These are phyloP conservation scores for Carduelis carduelis DNA, from an alignment of 2,797 vertebrate genomes.

Conservation along the genomic window DNA sequence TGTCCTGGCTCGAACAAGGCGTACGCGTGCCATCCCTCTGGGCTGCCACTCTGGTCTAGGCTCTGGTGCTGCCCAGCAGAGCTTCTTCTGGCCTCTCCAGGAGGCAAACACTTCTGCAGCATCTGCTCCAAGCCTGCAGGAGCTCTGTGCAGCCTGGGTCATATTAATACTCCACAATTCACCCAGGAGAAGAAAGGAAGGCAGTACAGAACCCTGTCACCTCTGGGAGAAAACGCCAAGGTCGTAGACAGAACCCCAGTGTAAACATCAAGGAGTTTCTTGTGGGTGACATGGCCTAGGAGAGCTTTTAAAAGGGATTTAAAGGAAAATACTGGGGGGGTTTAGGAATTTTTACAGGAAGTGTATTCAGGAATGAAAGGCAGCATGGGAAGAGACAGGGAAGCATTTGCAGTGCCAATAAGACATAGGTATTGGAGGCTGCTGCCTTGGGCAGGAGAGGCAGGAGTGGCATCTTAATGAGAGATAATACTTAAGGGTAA, in stretches of 20 bases:
- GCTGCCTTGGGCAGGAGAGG: neutral
- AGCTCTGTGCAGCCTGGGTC: neutral
- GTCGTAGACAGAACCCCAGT: neutral
- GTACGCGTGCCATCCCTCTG: accelerated
- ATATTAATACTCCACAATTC: accelerated
- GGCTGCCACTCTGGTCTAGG: neutral
- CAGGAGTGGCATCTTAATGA: neutral
- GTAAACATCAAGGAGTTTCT: neutral
- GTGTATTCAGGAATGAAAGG: neutral
- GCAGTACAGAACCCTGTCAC: neutral
- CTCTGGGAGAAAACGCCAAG: accelerated
- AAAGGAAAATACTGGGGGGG: neutral
- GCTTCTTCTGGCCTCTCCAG: neutral
- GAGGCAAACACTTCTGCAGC: neutral
- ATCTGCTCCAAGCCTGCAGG: neutral
- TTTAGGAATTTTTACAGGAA: neutral
- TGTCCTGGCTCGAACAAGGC: neutral
- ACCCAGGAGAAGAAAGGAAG: neutral
- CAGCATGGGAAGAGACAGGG: neutral
- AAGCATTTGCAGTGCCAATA: neutral
- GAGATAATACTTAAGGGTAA: neutral
- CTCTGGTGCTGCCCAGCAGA: neutral
- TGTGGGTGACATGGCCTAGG: neutral
- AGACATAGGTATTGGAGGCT: neutral
- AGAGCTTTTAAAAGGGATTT: neutral